Percentiles rank a stretch among this genome's conserved stretches.
Conservation (phyloP, 2,113 vertebrate species). For the Paedocypris sp. region DNA sequence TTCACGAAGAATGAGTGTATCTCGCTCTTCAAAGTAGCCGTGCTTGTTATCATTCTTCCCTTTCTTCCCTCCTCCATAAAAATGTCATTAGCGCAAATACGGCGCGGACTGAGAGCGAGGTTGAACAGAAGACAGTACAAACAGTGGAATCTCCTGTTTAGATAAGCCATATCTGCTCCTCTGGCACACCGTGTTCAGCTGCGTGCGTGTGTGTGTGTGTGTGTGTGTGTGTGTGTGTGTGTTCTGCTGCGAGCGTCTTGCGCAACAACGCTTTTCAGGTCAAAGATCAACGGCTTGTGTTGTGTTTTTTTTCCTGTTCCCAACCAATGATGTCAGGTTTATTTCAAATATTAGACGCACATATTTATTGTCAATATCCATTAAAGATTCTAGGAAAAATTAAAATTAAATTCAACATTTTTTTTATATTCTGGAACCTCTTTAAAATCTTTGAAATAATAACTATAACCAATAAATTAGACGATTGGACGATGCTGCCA, state of each 20-base stretch:
- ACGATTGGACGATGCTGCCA: no score
- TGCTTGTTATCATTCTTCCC: background rate
- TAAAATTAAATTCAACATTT: no score
- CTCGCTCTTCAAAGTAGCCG: background rate
- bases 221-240: slow-evolving; percentile 25
- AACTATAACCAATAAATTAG: no score
- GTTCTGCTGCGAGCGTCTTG: slow-evolving; percentile 33
- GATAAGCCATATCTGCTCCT: slow-evolving; percentile 43
- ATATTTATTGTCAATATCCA: no score
- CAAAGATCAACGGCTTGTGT: slow-evolving; percentile 44
- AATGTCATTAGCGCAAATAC: slow-evolving; percentile 20
- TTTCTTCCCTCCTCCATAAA: background rate
- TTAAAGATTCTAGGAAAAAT: no score
- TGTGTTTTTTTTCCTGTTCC: background rate
- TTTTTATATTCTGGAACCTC: no score
- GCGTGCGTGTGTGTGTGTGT: slow-evolving; percentile 25
- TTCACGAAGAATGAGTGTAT: no score
- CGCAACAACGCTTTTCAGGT: slow-evolving; percentile 53
- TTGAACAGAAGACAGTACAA: slow-evolving; percentile 20
- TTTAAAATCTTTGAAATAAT: no score
- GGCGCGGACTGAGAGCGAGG: slow-evolving; percentile 1
- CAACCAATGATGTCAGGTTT: background rate
- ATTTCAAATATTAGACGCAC: no score
- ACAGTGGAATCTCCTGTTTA: slow-evolving; percentile 38
- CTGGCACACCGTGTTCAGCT: slow-evolving; percentile 44